A percentile compares a stretch with the other conserved stretches of the same genome.
These are phyloP conservation scores for Strigamia maritima DNA, from an alignment of 2,888 invertebrate genomes.

Conservation along the genomic window DNA sequence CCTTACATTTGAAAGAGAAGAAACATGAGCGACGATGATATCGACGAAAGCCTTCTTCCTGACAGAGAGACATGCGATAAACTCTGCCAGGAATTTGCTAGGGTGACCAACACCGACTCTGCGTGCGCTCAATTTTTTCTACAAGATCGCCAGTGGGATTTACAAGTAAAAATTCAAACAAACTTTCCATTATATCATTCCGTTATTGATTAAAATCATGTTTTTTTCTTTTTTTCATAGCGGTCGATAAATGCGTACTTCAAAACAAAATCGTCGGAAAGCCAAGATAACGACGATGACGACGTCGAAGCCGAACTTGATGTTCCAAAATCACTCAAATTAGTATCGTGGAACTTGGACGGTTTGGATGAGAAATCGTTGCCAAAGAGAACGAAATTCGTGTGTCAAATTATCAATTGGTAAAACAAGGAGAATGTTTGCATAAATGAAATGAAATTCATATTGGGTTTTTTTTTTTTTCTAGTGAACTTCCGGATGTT, in stretches of 20 bases:
- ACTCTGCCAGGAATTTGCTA: slow-evolving; percentile 56
- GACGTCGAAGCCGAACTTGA: neutral
- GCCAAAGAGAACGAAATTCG: slow-evolving; percentile 56
- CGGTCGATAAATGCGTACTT: neutral
- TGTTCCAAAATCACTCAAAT: no score
- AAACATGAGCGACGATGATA: slow-evolving; percentile 34
- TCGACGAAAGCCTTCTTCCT: slow-evolving; percentile 48
- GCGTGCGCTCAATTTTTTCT: slow-evolving; percentile 59
- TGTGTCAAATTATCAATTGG: slow-evolving; percentile 55
- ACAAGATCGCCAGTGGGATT: slow-evolving; percentile 58
- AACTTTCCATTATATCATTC: no score
- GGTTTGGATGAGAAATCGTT: slow-evolving; percentile 58
- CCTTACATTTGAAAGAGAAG: no score
- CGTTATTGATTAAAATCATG: neutral
- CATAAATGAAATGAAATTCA: neutral
- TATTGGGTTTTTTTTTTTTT: neutral
- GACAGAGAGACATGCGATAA: slow-evolving; percentile 52
- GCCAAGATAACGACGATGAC: neutral
- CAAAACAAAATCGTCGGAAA: neutral
- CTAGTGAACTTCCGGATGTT: slow-evolving; percentile 58
- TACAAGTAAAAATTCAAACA: slow-evolving; percentile 50
- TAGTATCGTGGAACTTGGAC: slow-evolving; percentile 62
- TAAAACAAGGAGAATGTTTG: no score
- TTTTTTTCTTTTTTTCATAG: neutral
- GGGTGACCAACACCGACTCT: slow-evolving; percentile 57